Evolutionary conservation across 1,140 invertebrate species (phyloP), one percentile per base, ranked within the genome.

Genomic region (Drepana arcuata): DNA sequence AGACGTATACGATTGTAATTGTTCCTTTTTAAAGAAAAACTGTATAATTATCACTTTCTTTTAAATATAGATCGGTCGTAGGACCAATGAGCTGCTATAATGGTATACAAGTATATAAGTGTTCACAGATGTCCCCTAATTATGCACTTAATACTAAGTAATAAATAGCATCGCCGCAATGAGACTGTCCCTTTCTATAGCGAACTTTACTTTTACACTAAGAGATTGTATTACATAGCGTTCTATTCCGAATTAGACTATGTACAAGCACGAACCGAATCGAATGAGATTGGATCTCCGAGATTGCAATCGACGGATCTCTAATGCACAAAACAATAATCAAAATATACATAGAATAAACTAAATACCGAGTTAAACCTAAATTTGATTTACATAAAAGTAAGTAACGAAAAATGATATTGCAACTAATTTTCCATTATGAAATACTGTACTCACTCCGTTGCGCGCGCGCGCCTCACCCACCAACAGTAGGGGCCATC

Each of bases 191-290:
- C n/a, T n/a, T n/a, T n/a, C 65, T 79, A 77, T 49, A 68, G 59
- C 67, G 42, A 64, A 74, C 68, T 78, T 69, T 82, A 79, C 67
- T 70, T 78, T 69, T 82, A 79, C 67, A 78, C 74, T 82, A 82
- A 64, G 68, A 75, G 70, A 75, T 72, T 74, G 58, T 67, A 26
- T 26, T 51, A 62, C 72, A 77, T 71, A 71, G 73, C 69, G 62
- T 75, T 49, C 52, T 60, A 64, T 53, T 66, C n/a, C 53, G 53
- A 50, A 53, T 46, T 48, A 54, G 40, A 41, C 37, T 65, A 77
- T 72, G 41, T 71, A 72, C 72, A 65, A n/a, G n/a, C n/a, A n/a
- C n/a, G n/a, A n/a, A 67, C 60, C 30, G 47, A 63, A 58, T 35
- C 41, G 33, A 46, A 37, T 66, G 77, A 81, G 77, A 81, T 82